These are phyloP conservation scores for Drosophila pseudotalamancana DNA, from an alignment of 2,888 invertebrate species.

Conservation along the genomic window DNA sequence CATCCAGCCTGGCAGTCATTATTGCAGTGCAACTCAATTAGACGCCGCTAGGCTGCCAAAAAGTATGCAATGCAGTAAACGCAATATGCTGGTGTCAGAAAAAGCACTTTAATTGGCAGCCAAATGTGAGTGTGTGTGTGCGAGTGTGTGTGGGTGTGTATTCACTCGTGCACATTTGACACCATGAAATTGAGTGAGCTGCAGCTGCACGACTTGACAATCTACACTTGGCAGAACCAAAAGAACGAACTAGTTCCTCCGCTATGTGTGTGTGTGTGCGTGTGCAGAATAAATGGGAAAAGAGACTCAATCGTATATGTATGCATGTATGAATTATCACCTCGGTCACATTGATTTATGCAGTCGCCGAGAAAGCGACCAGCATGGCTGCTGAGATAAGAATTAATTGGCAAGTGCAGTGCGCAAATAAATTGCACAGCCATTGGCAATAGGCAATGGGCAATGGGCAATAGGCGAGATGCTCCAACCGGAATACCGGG, in stretches of 20 bases:
- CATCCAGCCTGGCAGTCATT: slow-evolving; percentile 41
- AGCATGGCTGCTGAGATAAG: slow-evolving; percentile 73
- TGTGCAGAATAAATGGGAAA: slow-evolving; percentile 34
- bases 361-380: slow-evolving; percentile 64
- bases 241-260: slow-evolving; percentile 3
- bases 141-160: background rate
- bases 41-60: slow-evolving; percentile 36
- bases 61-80: slow-evolving; percentile 30
- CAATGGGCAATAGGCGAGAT: background rate
- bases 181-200: slow-evolving; percentile 77
- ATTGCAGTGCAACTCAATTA: slow-evolving; percentile 71
- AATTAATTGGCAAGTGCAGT: slow-evolving; percentile 77
- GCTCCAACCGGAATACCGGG: background rate
- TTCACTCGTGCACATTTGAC: slow-evolving; percentile 58
- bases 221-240: background rate
- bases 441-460: background rate
- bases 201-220: slow-evolving; percentile 44
- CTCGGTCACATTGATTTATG: slow-evolving; percentile 72
- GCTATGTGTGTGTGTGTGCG: slow-evolving; percentile 36
- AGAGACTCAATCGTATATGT: slow-evolving; percentile 54
- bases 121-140: background rate
- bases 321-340: slow-evolving; percentile 74
- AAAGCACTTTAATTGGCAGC: slow-evolving; percentile 1
- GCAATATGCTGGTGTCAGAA: slow-evolving; percentile 37
- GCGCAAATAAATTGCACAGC: slow-evolving; percentile 70